These are phyloP conservation scores for Pyrgilauda ruficollis DNA, from an alignment of 2,113 vertebrate genomes.

Conservation along the genomic window DNA sequence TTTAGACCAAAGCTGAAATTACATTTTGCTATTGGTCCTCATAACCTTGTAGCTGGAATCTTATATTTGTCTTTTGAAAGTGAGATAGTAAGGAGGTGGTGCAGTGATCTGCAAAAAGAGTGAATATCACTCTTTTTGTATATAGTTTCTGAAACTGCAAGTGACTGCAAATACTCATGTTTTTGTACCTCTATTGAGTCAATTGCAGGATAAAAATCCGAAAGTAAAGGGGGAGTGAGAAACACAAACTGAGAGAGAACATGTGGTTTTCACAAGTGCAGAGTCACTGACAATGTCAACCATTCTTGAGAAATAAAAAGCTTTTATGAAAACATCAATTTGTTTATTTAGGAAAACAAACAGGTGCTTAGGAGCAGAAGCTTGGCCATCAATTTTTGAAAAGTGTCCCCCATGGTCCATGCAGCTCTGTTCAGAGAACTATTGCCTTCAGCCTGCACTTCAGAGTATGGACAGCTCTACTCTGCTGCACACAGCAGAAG, in stretches of 20 bases:
- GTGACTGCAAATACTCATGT: neutral
- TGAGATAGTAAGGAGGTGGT: neutral
- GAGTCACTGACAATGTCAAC: neutral
- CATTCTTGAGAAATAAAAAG: neutral
- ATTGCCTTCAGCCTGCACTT: neutral
- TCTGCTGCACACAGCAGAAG: neutral
- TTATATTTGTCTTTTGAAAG: neutral
- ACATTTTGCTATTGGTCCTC: neutral
- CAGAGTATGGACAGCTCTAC: neutral
- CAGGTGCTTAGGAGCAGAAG: neutral
- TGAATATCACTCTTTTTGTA: too few relatives aligned
- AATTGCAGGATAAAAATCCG: neutral
- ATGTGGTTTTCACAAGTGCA: neutral
- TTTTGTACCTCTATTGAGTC: neutral
- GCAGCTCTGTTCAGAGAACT: neutral
- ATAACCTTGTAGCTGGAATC: neutral
- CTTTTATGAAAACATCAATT: neutral
- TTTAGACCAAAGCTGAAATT: neutral
- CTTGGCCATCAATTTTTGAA: neutral
- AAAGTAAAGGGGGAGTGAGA: neutral
- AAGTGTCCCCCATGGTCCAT: neutral
- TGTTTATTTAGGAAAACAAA: neutral
- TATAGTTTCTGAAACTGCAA: neutral
- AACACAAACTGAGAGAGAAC: neutral
- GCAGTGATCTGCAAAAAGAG: neutral